Percentiles rank a stretch among this genome's conserved stretches.
Conservation (phyloP, 2,888 invertebrate genomes). For the Seira sanloemensis region DNA sequence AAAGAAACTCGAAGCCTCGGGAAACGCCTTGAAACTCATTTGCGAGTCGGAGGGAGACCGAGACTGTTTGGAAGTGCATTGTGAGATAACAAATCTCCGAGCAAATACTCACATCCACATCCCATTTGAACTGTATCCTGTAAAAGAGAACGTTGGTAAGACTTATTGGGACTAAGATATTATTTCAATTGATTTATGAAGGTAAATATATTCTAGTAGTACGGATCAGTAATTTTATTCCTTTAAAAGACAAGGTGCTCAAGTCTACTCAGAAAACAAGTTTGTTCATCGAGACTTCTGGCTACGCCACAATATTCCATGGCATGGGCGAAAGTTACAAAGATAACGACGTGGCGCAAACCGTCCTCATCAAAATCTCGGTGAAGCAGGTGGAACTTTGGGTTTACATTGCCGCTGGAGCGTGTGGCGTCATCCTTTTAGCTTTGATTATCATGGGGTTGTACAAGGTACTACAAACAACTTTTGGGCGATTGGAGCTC, state of each 20-base stretch:
- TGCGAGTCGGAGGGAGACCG: conserved; percentile 13
- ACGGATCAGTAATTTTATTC: background rate
- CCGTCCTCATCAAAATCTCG: background rate
- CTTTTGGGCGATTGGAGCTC: too few relatives aligned
- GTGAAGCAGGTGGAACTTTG: background rate
- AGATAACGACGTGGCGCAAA: conserved; percentile 37
- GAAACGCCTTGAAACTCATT: background rate
- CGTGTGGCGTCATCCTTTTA: conserved; percentile 30
- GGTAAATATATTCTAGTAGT: too few relatives aligned
- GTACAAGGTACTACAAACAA: conserved; percentile 47
- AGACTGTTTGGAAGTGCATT: conserved; percentile 22
- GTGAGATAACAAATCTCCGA: background rate
- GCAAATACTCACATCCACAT: conserved; percentile 13
- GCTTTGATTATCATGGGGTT: conserved; percentile 26
- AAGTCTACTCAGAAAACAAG: background rate
- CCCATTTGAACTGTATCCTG: conserved; percentile 32
- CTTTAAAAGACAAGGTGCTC: conserved; percentile 29
- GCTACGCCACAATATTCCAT: conserved; percentile 29
- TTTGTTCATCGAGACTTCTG: conserved; percentile 24
- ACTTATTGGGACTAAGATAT: background rate
- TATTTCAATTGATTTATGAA: background rate
- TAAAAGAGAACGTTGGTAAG: conserved; percentile 32
- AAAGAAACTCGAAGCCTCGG: background rate
- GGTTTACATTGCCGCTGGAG: conserved; percentile 33
- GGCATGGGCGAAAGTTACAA: background rate